Base-by-base conservation (phyloP, 2,797 vertebrate species). In the Phrynocephalus vlangalii region DNA sequence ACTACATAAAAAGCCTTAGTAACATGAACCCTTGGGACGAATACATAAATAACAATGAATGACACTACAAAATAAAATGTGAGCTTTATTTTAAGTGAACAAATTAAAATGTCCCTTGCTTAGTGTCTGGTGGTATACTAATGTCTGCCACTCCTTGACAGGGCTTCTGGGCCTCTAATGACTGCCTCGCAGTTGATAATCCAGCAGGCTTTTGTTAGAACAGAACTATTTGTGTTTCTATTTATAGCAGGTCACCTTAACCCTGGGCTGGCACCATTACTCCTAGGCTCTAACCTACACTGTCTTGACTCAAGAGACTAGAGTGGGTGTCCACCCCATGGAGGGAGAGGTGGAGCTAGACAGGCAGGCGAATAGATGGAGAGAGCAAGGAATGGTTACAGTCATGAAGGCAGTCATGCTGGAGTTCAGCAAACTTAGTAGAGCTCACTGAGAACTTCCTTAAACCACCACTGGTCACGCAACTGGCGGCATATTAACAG, bases 171-270 rank as follows among this genome's bases (percentile, higher is more conserved):
- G 26, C 56, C 22, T 83, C 56, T 63, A 44, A 75, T 7, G 73
- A 66, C 81, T 50, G 26, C 7, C 8, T 33, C 20, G 5, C 7
- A 20, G 66, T 15, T 30, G n/a, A 48, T 48, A 63, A n/a, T 73
- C 73, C 52, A 48, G 26, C 22, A 77, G 3, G 22, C 50, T 60
- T 72, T 60, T 60, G 11, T 33, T n/a, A 72, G 6, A 10, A 63
- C 3, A 72, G 26, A n/a, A 30, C 9, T 28, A 3, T 33, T 71
- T 30, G 44, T 33, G 33, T 11, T 63, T 73, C 56, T 33, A 52
- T 66, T 73, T 68, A 28, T 80, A 73, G 56, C 50, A 75, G 87
- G 76, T 88, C 87, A 88, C 70, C 56, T 80, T 73, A 88, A 80
- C 87, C 77, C 56, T 50, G 75, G 70, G 26, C 76, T 73, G 77